Evolutionary conservation across 2,113 vertebrate genomes (phyloP), one percentile per base, ranked within the genome.

Genomic region (Paracanthobrama guichenoti): DNA sequence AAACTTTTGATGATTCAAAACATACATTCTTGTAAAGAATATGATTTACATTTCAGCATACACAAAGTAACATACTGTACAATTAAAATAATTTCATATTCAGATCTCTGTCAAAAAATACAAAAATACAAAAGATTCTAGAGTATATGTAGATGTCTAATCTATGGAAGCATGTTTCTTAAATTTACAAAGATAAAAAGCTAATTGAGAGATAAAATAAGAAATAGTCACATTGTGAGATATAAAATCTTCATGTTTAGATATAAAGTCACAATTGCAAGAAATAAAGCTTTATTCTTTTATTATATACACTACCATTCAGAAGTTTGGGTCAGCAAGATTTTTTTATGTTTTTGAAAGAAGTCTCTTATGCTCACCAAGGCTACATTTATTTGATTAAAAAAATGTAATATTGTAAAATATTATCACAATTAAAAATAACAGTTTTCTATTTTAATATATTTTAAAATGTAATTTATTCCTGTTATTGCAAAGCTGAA

Each of bases 1-100:
- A 62, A 79, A 8, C 55, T 13, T 18, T 44, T 79, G 31, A 60
- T 44, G 13, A 44, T 62, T 60, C 35, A 79, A 79, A n/a, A 28
- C n/a, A 79, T 28, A 64, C 77, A 79, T 79, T 79, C 57, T 18
- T 79, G n/a, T 46, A 28, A 79, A 62, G 71, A 42, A 64, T 79
- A 28, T 3, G 1, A 64, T 79, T 46, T 46, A 62, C 39, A 62
- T 79, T 44, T 79, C 57, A 20, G n/a, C 12, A 79, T 28, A 20
- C 55, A 78, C 16, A 62, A 62, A 18, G 62, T 24, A 14, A 57
- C 26, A 60, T 3, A 44, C 42, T 73, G 71, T 60, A 79, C 57
- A 62, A 9, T 79, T 78, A 59, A 78, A n/a, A 60, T 14, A 4
- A 76, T 57, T 57, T 76, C 50, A 57, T 20, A 72, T 44, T 44